phyloP scores from a whole-genome alignment of 2,113 vertebrate species.

The Lipotes vexillifer region DNA sequence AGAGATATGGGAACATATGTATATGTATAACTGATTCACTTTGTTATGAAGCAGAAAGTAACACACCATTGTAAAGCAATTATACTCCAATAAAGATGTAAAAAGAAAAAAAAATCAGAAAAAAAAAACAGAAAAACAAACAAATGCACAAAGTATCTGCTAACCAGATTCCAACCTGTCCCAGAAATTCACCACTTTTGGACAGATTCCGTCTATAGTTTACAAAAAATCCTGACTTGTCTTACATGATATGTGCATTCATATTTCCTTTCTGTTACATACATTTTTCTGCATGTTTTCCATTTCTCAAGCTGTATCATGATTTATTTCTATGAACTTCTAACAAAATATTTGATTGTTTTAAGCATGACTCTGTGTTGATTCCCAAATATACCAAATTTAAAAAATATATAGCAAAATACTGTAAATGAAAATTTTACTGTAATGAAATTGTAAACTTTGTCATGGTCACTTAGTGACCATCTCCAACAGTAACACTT shows the following conservation, averaged over 20 bases:
- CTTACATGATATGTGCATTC: neutral
- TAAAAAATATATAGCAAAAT: neutral
- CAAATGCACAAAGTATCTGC: neutral
- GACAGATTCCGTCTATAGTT: neutral
- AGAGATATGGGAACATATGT: too few relatives aligned
- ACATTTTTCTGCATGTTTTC: neutral
- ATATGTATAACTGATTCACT: too few relatives aligned
- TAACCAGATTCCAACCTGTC: neutral
- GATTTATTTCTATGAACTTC: neutral
- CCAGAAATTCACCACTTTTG: neutral
- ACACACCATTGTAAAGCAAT: too few relatives aligned
- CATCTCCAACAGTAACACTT: rapidly evolving
- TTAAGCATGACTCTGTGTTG: neutral
- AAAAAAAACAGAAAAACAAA: neutral
- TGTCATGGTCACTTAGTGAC: neutral
- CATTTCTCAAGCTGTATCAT: neutral
- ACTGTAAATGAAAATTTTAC: neutral
- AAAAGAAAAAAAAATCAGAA: too few relatives aligned
- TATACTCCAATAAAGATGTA: too few relatives aligned
- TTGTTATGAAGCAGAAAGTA: too few relatives aligned
- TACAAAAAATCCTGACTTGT: neutral
- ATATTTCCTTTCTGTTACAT: too few relatives aligned
- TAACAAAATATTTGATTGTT: neutral
- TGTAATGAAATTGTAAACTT: neutral
- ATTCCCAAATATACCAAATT: neutral